A percentile compares a stretch with the other conserved stretches of the same genome.
Evolutionary conservation across 2,888 invertebrate genomes (phyloP).

Genomic region (Barypeithes pellucidus): DNA sequence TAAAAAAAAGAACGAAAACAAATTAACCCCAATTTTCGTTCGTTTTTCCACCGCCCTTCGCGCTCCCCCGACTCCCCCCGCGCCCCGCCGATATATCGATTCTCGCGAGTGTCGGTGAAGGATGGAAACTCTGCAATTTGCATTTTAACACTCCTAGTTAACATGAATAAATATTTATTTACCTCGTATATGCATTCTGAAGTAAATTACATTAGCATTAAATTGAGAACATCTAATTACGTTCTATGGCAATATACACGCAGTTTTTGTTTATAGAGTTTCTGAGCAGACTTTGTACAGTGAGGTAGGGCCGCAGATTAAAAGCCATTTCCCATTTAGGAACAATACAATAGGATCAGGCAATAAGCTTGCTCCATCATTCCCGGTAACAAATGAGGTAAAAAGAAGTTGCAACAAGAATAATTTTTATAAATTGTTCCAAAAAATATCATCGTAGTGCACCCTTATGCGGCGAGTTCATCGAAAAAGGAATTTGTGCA

Average conservation of each 20-base stretch:
- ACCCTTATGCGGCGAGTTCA: no score
- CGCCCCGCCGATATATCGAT: constrained; percentile 51
- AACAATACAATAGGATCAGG: no score
- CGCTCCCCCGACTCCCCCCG: background rate
- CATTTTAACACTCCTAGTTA: constrained; percentile 62
- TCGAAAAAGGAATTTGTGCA: background rate
- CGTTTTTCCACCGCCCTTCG: constrained; percentile 36
- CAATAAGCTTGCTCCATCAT: no score
- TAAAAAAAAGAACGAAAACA: constrained; percentile 46
- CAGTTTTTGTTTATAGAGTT: constrained; percentile 22
- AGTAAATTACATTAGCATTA: constrained; percentile 61
- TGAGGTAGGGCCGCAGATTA: no score
- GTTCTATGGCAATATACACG: constrained; percentile 38
- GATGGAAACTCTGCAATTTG: constrained; percentile 61
- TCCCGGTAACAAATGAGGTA: no score
- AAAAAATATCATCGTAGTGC: no score
- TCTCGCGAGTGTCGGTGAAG: constrained; percentile 54
- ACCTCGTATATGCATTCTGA: constrained; percentile 60
- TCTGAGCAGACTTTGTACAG: constrained; percentile 5
- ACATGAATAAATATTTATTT: constrained; percentile 63
- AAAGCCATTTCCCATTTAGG: no score
- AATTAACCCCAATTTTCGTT: constrained; percentile 52
- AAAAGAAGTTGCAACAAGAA: no score
- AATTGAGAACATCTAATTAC: constrained; percentile 59
- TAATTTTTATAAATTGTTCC: no score